Conservation (phyloP, 2,888 invertebrate genomes). For the Cryptus viduatorius region DNA sequence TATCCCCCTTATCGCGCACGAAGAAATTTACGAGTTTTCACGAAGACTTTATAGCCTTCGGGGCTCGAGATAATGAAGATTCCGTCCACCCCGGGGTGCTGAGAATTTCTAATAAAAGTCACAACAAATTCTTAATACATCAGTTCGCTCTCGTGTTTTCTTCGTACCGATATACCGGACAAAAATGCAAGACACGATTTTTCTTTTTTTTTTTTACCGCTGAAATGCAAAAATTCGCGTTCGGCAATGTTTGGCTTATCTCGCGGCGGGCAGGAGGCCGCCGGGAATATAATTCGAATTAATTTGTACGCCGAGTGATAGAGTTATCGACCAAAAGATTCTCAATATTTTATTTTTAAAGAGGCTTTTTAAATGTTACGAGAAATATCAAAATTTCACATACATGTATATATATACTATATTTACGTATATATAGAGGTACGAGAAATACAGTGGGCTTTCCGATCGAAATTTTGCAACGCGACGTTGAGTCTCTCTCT, state of each 20-base stretch:
- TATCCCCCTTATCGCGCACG: conserved; percentile 52
- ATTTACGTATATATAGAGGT: not conserved
- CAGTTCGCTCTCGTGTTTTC: conserved; percentile 50
- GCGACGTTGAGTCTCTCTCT: conserved; percentile 69
- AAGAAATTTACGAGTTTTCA: conserved; percentile 67
- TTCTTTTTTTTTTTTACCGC: conserved; percentile 25
- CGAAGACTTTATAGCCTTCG: conserved; percentile 59
- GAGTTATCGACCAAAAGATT: conserved; percentile 12
- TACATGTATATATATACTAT: not conserved
- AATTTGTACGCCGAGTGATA: conserved; percentile 1
- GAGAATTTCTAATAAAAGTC: conserved; percentile 66
- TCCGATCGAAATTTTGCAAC: conserved; percentile 51
- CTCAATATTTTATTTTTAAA: not conserved
- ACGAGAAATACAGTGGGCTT: conserved; percentile 16
- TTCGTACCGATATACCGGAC: conserved; percentile 31
- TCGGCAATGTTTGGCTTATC: not conserved
- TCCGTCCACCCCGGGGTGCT: conserved; percentile 24
- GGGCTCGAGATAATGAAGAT: conserved; percentile 50
- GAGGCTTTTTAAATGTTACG: not conserved
- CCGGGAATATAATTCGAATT: not conserved
- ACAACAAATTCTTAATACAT: conserved; percentile 66
- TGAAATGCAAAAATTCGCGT: not conserved
- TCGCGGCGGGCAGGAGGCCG: not conserved
- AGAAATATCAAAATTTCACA: not conserved
- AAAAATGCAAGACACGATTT: conserved; percentile 13